A percentile compares a stretch with the other conserved stretches of the same genome.
phyloP scores from a whole-genome alignment of 2,113 vertebrate species.

The Ranitomeya variabilis region DNA sequence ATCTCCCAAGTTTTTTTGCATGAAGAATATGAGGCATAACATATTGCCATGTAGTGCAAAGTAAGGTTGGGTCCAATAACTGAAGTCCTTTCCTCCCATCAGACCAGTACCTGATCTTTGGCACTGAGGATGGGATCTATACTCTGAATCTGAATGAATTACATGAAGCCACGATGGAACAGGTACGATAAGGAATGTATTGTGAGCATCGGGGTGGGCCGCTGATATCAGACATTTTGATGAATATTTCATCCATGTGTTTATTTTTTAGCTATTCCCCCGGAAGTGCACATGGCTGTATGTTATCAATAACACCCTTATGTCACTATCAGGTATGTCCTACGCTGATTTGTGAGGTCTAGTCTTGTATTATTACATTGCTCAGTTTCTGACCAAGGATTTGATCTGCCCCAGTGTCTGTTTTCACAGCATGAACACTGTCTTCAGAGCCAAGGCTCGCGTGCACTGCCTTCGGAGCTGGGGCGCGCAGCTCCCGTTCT shows the following conservation, averaged over 20 bases:
- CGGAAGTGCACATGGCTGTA: slow-evolving; percentile 96
- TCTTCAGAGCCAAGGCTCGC: too few species aligned
- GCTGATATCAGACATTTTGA: accelerated
- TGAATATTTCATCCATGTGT: background rate
- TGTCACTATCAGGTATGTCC: slow-evolving; percentile 94
- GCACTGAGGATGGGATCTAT: slow-evolving; percentile 96
- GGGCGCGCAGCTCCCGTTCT: too few species aligned
- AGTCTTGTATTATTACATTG: too few species aligned
- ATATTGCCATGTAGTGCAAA: background rate
- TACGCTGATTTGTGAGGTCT: background rate
- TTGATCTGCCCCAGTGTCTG: background rate
- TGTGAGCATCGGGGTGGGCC: background rate
- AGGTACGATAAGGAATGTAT: slow-evolving; percentile 74
- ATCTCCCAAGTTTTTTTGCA: background rate
- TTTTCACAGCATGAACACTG: background rate
- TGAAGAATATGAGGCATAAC: background rate
- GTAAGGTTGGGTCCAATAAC: background rate
- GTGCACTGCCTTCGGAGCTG: too few species aligned
- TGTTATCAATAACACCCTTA: slow-evolving; percentile 97
- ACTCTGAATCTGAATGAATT: slow-evolving; percentile 97
- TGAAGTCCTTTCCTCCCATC: background rate
- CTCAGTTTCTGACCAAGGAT: background rate
- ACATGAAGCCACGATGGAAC: slow-evolving; percentile 98
- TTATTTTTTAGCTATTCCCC: slow-evolving; percentile 85
- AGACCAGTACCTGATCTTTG: slow-evolving; percentile 96